phyloP scores from a whole-genome alignment of 2,888 invertebrate genomes.

The Cerastis rubricosa region DNA sequence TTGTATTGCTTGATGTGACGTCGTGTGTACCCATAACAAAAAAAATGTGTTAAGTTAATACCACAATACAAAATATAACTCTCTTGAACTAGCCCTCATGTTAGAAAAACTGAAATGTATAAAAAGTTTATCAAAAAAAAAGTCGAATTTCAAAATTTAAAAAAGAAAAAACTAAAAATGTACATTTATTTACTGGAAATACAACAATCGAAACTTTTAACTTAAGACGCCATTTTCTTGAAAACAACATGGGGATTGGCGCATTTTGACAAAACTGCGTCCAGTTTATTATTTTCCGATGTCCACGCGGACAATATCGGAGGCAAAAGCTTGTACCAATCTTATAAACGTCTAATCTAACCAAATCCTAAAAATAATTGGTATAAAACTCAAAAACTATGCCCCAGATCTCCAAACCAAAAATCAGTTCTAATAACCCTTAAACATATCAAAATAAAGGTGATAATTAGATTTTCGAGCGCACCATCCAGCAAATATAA shows the following conservation, averaged over 20 bases:
- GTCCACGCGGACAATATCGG: neutral
- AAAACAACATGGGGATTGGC: neutral
- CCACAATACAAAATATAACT: too few relatives aligned
- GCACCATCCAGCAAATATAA: slow-evolving; percentile 18
- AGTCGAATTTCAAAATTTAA: too few relatives aligned
- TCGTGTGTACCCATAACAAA: too few relatives aligned
- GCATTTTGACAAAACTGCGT: neutral
- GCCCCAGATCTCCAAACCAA: slow-evolving; percentile 26
- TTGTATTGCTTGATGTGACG: too few relatives aligned
- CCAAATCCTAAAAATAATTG: slow-evolving; percentile 20
- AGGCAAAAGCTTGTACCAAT: neutral
- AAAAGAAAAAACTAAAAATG: too few relatives aligned
- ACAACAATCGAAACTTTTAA: neutral
- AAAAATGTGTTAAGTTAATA: too few relatives aligned
- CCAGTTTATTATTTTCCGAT: neutral
- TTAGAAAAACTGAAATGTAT: too few relatives aligned
- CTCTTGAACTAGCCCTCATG: too few relatives aligned
- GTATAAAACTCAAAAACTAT: slow-evolving; percentile 10
- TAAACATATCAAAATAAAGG: slow-evolving; percentile 22
- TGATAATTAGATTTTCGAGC: slow-evolving; percentile 28
- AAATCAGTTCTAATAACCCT: slow-evolving; percentile 19
- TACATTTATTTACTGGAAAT: neutral
- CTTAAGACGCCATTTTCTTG: neutral
- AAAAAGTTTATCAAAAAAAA: too few relatives aligned
- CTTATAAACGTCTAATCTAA: neutral